Conservation (phyloP, 2,888 invertebrate species). For the Xestia ashworthii region DNA sequence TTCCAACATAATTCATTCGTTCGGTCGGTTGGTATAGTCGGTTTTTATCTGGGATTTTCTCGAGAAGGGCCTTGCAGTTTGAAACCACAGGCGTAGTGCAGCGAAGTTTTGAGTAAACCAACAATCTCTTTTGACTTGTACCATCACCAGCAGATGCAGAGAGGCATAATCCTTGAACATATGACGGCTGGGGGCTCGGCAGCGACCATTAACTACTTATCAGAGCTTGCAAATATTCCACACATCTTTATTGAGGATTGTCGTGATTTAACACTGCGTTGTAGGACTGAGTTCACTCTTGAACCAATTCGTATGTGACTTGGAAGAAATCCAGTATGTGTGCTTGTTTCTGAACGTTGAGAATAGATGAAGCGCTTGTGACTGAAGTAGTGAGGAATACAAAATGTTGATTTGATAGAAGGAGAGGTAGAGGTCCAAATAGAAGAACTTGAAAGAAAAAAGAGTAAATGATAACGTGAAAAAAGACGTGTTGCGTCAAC, state of each 20-base stretch:
- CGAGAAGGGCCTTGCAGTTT: not conserved
- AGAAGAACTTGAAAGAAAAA: not conserved
- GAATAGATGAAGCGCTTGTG: not conserved
- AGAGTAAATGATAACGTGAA: not conserved
- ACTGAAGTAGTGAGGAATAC: not conserved
- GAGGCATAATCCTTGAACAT: conserved; percentile 74
- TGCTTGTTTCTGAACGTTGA: not conserved
- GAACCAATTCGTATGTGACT: too few relatives aligned
- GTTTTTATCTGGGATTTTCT: too few relatives aligned
- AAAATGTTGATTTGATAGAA: too few relatives aligned
- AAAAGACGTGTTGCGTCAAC: not conserved
- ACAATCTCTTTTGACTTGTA: conserved; percentile 45
- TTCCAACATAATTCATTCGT: too few relatives aligned
- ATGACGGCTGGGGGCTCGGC: conserved; percentile 62
- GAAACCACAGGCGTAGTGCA: not conserved
- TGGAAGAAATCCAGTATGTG: not conserved
- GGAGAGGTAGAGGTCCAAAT: too few relatives aligned
- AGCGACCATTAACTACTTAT: conserved; percentile 72
- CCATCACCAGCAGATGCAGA: conserved; percentile 54
- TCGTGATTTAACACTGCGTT: conserved; percentile 52
- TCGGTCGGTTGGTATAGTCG: too few relatives aligned
- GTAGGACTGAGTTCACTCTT: not conserved
- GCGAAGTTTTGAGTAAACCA: not conserved
- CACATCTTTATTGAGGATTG: conserved; percentile 66
- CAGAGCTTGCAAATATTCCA: conserved; percentile 66